Conservation (phyloP, 2,888 invertebrate species). For the Laspeyria flexula region DNA sequence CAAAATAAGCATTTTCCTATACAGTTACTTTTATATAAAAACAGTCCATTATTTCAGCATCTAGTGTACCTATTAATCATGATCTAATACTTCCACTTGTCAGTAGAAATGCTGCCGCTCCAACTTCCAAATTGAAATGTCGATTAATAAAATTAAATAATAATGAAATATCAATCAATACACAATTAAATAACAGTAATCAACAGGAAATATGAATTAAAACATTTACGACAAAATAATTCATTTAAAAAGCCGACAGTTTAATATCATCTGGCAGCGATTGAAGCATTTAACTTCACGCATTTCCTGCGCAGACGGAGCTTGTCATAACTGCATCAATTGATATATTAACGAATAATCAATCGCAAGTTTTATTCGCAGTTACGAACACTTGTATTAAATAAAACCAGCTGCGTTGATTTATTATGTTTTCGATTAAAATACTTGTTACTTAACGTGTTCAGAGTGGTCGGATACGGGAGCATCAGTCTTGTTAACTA, state of each 20-base stretch:
- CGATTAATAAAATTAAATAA: slow-evolving; percentile 10
- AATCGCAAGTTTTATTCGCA: slow-evolving; percentile 3
- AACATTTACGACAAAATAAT: neutral
- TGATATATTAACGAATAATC: slow-evolving; percentile 5
- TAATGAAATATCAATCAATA: neutral
- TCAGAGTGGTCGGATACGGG: neutral
- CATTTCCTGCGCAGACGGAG: slow-evolving; percentile 5
- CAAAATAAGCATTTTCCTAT: too few species aligned
- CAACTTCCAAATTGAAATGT: neutral
- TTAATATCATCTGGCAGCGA: slow-evolving; percentile 7
- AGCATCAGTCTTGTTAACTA: neutral
- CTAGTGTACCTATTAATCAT: too few species aligned
- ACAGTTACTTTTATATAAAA: too few species aligned
- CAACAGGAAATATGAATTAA: neutral
- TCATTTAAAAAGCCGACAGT: neutral
- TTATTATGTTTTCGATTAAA: slow-evolving; percentile 1
- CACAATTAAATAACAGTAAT: neutral
- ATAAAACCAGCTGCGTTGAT: slow-evolving; percentile 5
- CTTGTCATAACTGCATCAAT: slow-evolving; percentile 4
- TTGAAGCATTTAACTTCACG: neutral
- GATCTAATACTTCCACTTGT: too few species aligned
- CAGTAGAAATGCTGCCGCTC: too few species aligned
- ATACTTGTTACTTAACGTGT: neutral
- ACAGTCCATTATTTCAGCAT: too few species aligned
- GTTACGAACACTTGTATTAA: slow-evolving; percentile 5